A percentile compares a stretch with the other conserved stretches of the same genome.
Evolutionary conservation across 2,888 invertebrate species (phyloP).

Genomic region (Troides oblongomaculatus): DNA sequence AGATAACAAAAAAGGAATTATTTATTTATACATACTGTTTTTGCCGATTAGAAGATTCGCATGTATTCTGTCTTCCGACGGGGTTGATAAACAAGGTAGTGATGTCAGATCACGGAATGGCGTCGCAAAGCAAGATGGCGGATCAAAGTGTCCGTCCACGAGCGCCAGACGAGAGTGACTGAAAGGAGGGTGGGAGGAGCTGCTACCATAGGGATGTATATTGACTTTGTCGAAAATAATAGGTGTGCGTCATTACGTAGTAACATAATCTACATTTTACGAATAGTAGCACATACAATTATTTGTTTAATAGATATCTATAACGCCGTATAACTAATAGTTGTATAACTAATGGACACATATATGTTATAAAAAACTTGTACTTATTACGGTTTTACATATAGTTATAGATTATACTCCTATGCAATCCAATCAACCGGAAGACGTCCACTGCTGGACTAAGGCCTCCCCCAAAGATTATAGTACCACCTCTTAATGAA

Average conservation of each 20-base stretch:
- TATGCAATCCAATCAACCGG: too few relatives aligned
- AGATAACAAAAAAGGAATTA: neutral
- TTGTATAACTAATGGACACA: too few relatives aligned
- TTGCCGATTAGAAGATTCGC: conserved; percentile 3
- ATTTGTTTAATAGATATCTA: too few relatives aligned
- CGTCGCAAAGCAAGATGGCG: conserved; percentile 55
- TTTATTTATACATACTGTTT: conserved; percentile 20
- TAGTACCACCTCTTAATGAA: too few relatives aligned
- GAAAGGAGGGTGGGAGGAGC: conserved; percentile 61
- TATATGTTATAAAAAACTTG: too few relatives aligned
- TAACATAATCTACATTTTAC: conserved; percentile 41
- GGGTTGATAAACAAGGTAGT: conserved; percentile 47
- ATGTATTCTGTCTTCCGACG: conserved; percentile 4
- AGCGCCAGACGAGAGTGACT: conserved; percentile 57
- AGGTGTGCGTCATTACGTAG: conserved; percentile 27
- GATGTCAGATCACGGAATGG: conserved; percentile 50
- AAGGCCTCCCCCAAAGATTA: too few relatives aligned
- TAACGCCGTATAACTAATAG: too few relatives aligned
- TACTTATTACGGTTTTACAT: too few relatives aligned
- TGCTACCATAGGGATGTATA: conserved; percentile 26
- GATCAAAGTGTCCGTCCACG: conserved; percentile 49
- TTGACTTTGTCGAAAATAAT: conserved; percentile 29
- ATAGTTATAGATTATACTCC: too few relatives aligned
- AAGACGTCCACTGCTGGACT: too few relatives aligned
- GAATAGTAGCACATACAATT: neutral